Evolutionary conservation across 2,888 invertebrate species (phyloP).

Genomic region (Tachina lurida): DNA sequence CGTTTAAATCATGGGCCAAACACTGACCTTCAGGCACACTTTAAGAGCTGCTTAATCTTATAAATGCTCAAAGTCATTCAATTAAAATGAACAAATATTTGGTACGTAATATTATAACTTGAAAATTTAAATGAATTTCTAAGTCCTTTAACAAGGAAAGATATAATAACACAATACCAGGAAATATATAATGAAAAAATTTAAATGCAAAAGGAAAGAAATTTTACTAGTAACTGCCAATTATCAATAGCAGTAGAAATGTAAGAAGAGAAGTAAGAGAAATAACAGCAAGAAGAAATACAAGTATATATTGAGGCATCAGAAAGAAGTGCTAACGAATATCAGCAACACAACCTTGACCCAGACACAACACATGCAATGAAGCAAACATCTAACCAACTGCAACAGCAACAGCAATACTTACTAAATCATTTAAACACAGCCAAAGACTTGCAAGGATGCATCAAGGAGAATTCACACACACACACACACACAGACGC

Average conservation of each 20-base stretch:
- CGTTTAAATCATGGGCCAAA: too few species aligned
- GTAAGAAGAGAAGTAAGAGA: slow-evolving; percentile 7
- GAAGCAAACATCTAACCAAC: slow-evolving; percentile 34
- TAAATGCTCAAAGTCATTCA: too few species aligned
- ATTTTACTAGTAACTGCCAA: slow-evolving; percentile 43
- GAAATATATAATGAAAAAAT: slow-evolving; percentile 36
- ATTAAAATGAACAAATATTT: too few species aligned
- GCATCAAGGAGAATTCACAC: slow-evolving; percentile 25
- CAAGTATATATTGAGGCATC: slow-evolving; percentile 26
- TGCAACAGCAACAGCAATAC: slow-evolving; percentile 27
- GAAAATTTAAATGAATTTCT: background rate
- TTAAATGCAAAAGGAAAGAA: slow-evolving; percentile 37
- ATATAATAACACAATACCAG: slow-evolving; percentile 45
- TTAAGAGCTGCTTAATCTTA: too few species aligned
- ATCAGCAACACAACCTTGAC: slow-evolving; percentile 71
- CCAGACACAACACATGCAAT: slow-evolving; percentile 64
- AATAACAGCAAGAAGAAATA: slow-evolving; percentile 41
- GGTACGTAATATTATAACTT: too few species aligned
- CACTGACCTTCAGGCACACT: too few species aligned
- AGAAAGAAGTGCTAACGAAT: background rate
- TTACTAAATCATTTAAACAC: slow-evolving; percentile 42
- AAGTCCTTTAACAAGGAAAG: slow-evolving; percentile 6
- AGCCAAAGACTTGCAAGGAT: slow-evolving; percentile 28
- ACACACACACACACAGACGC: slow-evolving; percentile 4
- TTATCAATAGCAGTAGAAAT: slow-evolving; percentile 23